These are phyloP conservation scores for Candidula unifasciata DNA, from an alignment of 2,888 invertebrate genomes.

Conservation along the genomic window DNA sequence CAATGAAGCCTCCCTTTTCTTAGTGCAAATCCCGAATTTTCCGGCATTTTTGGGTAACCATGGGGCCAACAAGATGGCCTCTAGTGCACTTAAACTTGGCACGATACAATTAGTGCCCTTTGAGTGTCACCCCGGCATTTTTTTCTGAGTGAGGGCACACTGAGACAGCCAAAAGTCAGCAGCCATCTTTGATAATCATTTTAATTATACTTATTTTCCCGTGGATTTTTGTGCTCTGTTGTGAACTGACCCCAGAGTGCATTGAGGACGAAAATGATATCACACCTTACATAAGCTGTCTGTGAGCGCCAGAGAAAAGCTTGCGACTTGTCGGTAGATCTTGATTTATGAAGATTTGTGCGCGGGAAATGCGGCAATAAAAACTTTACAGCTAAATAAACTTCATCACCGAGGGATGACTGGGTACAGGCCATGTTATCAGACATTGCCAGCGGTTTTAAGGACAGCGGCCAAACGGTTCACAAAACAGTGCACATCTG, in stretches of 20 bases:
- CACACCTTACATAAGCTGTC: neutral
- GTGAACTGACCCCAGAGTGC: neutral
- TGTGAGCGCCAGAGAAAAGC: neutral
- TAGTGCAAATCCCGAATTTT: neutral
- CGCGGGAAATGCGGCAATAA: neutral
- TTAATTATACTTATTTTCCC: neutral
- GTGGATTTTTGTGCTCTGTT: too few relatives aligned
- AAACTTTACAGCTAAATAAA: slow-evolving; percentile 5
- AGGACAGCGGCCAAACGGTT: too few relatives aligned
- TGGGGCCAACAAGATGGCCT: slow-evolving; percentile 21
- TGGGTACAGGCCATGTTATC: neutral
- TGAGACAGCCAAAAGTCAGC: slow-evolving; percentile 13
- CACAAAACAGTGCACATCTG: too few relatives aligned
- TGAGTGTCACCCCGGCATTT: neutral
- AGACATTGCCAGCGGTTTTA: too few relatives aligned
- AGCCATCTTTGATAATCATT: neutral
- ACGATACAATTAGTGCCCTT: neutral
- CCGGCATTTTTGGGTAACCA: neutral
- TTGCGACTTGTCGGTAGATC: neutral
- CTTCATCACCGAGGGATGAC: neutral
- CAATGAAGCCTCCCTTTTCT: slow-evolving; percentile 12
- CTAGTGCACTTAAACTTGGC: slow-evolving; percentile 32
- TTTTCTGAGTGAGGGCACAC: neutral
- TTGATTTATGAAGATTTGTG: neutral
- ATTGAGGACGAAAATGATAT: neutral